A percentile compares a stretch with the other conserved stretches of the same genome.
Evolutionary conservation across 2,888 invertebrate genomes (phyloP).

Genomic region (Fissipunctia ypsillon): DNA sequence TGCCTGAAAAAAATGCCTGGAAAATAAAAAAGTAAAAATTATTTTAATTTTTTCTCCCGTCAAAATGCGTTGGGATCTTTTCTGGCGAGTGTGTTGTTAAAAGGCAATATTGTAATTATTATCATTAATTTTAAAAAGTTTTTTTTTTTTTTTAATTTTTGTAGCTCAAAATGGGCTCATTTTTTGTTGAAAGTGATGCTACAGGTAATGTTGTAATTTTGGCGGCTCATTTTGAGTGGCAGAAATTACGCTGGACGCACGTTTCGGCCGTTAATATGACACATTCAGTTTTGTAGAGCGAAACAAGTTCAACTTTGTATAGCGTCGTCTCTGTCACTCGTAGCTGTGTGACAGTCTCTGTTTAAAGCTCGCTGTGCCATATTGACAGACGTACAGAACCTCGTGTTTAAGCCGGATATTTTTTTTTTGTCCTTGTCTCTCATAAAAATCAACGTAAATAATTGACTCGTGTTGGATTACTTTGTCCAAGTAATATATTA

Average conservation of each 20-base stretch:
- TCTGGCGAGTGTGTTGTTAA: neutral
- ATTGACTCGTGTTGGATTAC: neutral
- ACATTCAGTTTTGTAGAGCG: neutral
- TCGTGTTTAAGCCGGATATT: neutral
- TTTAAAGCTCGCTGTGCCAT: neutral
- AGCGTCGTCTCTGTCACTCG: neutral
- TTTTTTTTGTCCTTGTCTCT: too few relatives aligned
- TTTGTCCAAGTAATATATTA: constrained; percentile 2
- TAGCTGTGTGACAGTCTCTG: neutral
- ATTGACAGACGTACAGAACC: neutral
- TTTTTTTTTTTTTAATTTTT: neutral
- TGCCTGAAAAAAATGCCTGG: neutral
- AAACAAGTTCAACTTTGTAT: neutral
- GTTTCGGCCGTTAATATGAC: neutral
- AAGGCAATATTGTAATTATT: neutral
- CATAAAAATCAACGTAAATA: neutral
- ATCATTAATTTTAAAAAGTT: neutral
- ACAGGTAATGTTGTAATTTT: neutral
- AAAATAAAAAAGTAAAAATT: too few relatives aligned
- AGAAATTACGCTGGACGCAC: constrained; percentile 1
- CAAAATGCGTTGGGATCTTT: neutral
- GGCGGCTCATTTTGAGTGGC: constrained; percentile 3
- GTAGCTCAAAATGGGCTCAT: neutral
- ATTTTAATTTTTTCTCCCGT: too few relatives aligned
- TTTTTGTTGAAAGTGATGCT: neutral